These are phyloP conservation scores for Acanthococcus lagerstroemiae DNA, from an alignment of 2,888 invertebrate species.

Conservation along the genomic window DNA sequence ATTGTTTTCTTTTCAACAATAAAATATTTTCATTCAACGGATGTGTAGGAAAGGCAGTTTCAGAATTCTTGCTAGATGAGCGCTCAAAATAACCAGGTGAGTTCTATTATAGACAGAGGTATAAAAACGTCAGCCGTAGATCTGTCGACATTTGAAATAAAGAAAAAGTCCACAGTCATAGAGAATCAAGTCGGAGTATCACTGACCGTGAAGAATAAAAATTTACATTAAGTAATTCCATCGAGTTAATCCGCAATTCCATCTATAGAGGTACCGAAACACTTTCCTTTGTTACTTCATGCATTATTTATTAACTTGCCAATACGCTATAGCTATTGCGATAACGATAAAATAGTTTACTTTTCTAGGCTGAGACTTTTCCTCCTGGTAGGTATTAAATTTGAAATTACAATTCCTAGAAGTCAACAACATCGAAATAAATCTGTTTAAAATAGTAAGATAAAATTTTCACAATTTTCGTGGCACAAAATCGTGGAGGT, in stretches of 20 bases:
- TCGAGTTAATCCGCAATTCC: constrained; percentile 26
- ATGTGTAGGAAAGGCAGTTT: too few species aligned
- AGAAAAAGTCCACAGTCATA: too few species aligned
- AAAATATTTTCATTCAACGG: too few species aligned
- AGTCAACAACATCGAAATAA: constrained; percentile 26
- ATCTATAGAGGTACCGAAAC: constrained; percentile 27
- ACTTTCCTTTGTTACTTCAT: constrained; percentile 27
- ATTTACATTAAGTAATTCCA: constrained; percentile 29
- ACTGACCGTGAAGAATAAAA: constrained; percentile 26
- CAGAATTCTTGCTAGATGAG: too few species aligned
- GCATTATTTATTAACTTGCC: constrained; percentile 25
- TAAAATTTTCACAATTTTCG: too few species aligned
- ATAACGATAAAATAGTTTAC: constrained; percentile 25
- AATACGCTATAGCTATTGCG: constrained; percentile 12
- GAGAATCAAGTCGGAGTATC: constrained; percentile 19
- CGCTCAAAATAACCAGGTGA: too few species aligned
- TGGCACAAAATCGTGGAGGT: too few species aligned
- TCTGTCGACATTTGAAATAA: too few species aligned
- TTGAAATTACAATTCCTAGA: constrained; percentile 25
- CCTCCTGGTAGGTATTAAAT: constrained; percentile 15
- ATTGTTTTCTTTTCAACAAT: too few species aligned
- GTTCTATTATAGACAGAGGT: too few species aligned
- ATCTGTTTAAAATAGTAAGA: constrained; percentile 17
- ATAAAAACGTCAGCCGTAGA: too few species aligned
- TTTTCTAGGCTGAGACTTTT: constrained; percentile 24